Evolutionary conservation across 2,113 vertebrate species (phyloP).

Genomic region (Zosterops hypoxanthus): DNA sequence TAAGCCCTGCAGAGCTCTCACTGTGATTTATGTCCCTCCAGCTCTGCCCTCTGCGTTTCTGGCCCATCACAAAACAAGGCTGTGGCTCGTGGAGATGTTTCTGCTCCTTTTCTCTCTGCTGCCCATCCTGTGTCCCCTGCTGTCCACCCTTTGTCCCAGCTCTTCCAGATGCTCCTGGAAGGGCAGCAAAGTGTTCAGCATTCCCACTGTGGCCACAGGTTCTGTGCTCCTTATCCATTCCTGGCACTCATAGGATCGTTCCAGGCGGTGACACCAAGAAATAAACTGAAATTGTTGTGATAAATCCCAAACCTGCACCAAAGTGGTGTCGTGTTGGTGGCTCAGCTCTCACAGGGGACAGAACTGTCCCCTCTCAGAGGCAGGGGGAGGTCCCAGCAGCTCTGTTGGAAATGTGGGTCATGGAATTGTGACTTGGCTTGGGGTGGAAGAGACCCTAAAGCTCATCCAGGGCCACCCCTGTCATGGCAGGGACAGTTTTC

Average conservation of each 20-base stretch:
- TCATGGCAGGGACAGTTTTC: neutral
- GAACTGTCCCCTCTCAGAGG: neutral
- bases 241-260: neutral
- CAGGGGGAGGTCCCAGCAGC: neutral
- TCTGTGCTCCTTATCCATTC: rapidly evolving
- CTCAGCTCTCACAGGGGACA: neutral
- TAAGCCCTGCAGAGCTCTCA: slow-evolving; percentile 2
- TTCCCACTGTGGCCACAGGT: rapidly evolving
- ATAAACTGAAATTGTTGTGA: neutral
- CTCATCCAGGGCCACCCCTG: rapidly evolving
- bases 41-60: neutral
- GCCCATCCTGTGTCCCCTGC: neutral
- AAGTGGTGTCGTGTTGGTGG: neutral
- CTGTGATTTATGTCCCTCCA: neutral
- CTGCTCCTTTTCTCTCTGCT: neutral
- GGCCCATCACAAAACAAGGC: rapidly evolving
- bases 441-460: neutral
- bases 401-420: neutral
- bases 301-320: neutral
- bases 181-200: no score
- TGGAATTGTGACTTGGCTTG: neutral
- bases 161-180: neutral
- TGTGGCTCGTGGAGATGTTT: neutral
- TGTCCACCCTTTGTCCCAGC: neutral
- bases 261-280: neutral